Percentiles rank a stretch among this genome's conserved stretches.
These are phyloP conservation scores for Mola mola DNA, from an alignment of 2,113 vertebrate genomes.

Conservation along the genomic window DNA sequence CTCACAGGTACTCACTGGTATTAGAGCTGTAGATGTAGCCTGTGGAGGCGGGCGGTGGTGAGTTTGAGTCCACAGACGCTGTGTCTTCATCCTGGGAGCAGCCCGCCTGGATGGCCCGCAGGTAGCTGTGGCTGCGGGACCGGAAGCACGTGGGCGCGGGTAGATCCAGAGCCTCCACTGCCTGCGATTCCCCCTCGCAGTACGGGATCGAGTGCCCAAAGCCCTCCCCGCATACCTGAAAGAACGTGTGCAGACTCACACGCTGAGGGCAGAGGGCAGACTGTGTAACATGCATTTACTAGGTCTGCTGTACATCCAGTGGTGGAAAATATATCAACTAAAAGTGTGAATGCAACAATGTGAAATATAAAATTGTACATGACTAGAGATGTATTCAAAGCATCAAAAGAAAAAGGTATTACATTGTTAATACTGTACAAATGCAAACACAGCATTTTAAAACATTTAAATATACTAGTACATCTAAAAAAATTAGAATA, in stretches of 20 bases:
- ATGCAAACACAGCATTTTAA: too few species aligned
- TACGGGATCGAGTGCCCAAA: constrained; percentile 86
- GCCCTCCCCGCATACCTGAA: constrained; percentile 87
- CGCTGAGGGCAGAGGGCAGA: constrained; percentile 59
- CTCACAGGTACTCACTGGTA: constrained; percentile 86
- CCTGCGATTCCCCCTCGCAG: constrained; percentile 86
- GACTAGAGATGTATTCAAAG: too few species aligned
- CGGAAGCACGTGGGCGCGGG: constrained; percentile 96
- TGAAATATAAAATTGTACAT: too few species aligned
- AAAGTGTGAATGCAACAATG: background rate
- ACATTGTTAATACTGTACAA: too few species aligned
- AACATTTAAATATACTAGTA: too few species aligned
- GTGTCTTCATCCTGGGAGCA: constrained; percentile 97
- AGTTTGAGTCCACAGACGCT: constrained; percentile 90
- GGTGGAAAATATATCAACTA: background rate
- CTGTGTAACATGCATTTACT: constrained; percentile 33
- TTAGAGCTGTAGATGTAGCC: constrained; percentile 87
- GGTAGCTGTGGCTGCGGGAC: constrained; percentile 98
- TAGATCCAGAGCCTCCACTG: constrained; percentile 91
- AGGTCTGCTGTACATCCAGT: background rate
- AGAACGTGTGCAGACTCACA: constrained; percentile 68
- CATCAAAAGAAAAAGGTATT: too few species aligned
- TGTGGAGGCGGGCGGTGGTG: constrained; percentile 86
- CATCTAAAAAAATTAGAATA: too few species aligned
- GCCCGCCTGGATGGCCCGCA: constrained; percentile 97